Evolutionary conservation across 2,113 vertebrate genomes (phyloP).

Genomic region (Hydrolagus affinis): DNA sequence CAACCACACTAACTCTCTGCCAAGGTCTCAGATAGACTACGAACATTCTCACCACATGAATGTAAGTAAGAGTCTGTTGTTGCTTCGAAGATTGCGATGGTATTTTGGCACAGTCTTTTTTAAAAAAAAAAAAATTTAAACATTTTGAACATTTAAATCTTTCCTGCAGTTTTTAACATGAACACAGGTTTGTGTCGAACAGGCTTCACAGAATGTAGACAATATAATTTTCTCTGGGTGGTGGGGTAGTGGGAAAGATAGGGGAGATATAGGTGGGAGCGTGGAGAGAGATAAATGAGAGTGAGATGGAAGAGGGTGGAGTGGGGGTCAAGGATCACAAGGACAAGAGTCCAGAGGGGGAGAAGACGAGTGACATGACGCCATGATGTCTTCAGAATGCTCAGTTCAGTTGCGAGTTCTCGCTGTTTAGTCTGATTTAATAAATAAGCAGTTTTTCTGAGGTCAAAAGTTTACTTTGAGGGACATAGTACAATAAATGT

Average conservation of each 20-base stretch:
- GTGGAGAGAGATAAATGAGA: background rate
- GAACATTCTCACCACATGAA: constrained; percentile 70
- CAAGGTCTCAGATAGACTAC: constrained; percentile 57
- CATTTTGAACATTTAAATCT: background rate
- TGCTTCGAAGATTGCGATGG: background rate
- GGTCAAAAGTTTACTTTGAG: constrained; percentile 1
- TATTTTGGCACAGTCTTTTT: background rate
- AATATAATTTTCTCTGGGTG: background rate
- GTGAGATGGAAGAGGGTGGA: background rate
- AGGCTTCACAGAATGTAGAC: background rate
- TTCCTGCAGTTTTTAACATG: background rate
- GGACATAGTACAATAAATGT: constrained; percentile 4
- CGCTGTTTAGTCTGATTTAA: constrained; percentile 1
- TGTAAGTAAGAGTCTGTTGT: constrained; percentile 70
- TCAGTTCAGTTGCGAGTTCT: background rate
- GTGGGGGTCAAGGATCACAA: no score
- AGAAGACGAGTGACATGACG: no score
- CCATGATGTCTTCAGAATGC: no score
- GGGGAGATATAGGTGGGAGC: background rate
- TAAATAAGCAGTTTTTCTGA: background rate
- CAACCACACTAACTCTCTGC: constrained; percentile 45
- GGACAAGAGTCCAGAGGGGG: no score
- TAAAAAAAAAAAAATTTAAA: no score
- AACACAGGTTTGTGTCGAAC: background rate
- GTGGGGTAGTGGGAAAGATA: background rate